A percentile compares a stretch with the other conserved stretches of the same genome.
Evolutionary conservation across 1,140 invertebrate species (phyloP).

Genomic region (Eumeta japonica): DNA sequence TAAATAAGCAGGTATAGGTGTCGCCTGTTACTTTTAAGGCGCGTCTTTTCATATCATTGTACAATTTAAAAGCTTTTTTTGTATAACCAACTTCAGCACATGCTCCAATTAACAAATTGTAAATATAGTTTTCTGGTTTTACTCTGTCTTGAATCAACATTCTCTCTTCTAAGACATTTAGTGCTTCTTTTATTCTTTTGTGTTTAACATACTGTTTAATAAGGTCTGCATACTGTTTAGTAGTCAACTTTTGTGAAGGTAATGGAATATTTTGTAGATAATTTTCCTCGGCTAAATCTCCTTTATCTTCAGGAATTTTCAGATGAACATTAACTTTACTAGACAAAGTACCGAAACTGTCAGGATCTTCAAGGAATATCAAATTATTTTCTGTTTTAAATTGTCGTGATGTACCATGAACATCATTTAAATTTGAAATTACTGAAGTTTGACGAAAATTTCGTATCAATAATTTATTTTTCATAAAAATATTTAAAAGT

Average conservation of each 20-base stretch:
- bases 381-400: conserved; percentile 32
- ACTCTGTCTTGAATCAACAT: conserved; percentile 76
- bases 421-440: no score
- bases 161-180: conserved; percentile 70
- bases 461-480: no score
- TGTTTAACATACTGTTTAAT: conserved; percentile 67
- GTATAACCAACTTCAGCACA: conserved; percentile 80
- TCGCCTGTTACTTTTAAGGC: conserved; percentile 65
- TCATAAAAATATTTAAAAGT: no score
- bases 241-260: conserved; percentile 50
- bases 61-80: conserved; percentile 81
- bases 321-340: conserved; percentile 11
- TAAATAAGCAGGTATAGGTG: conserved; percentile 82
- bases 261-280: conserved; percentile 48
- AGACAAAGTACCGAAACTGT: conserved; percentile 52
- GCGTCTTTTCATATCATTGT: conserved; percentile 76
- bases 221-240: conserved; percentile 65
- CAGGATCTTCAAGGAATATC: conserved; percentile 47
- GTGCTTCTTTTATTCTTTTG: conserved; percentile 68
- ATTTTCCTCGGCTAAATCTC: conserved; percentile 59
- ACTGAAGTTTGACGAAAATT: no score
- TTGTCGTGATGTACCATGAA: no score
- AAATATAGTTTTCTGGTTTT: conserved; percentile 76
- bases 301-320: conserved; percentile 42
- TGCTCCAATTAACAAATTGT: conserved; percentile 75